A percentile compares a stretch with the other conserved stretches of the same genome.
phyloP scores from a whole-genome alignment of 2,797 vertebrate species.

The Falco rusticolus region DNA sequence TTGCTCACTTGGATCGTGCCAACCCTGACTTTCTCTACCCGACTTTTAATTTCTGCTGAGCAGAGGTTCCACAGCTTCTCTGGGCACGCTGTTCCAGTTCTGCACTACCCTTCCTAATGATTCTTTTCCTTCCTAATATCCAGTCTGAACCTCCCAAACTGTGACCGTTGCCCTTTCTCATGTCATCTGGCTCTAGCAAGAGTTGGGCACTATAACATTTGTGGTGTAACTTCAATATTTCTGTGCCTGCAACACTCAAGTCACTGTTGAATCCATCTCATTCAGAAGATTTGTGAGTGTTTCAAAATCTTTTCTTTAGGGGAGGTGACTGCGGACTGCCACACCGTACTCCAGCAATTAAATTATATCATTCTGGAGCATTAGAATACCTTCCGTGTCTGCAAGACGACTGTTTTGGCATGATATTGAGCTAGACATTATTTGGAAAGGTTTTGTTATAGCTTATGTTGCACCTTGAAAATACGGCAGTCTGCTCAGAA shows the following conservation, averaged over 20 bases:
- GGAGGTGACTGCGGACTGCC: background rate
- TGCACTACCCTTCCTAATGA: background rate
- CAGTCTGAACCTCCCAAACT: background rate
- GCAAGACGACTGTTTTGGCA: background rate
- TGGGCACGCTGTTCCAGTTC: background rate
- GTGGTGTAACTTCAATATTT: accelerated
- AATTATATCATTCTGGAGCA: background rate
- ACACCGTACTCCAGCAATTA: background rate
- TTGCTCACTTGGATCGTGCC: background rate
- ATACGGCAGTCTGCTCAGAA: background rate
- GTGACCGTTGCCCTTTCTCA: background rate
- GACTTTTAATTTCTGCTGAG: background rate
- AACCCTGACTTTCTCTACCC: accelerated
- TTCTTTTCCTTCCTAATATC: background rate
- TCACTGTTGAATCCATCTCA: accelerated
- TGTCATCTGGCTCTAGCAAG: background rate
- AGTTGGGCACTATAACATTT: background rate
- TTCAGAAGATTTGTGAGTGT: background rate
- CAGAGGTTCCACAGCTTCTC: background rate
- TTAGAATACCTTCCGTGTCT: background rate
- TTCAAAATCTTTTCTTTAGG: background rate
- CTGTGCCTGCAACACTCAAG: too few relatives aligned
- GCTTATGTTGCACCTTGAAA: background rate
- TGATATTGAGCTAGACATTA: background rate
- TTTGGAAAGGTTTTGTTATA: background rate